phyloP scores from a whole-genome alignment of 2,113 vertebrate genomes.

The Polypterus bichir region DNA sequence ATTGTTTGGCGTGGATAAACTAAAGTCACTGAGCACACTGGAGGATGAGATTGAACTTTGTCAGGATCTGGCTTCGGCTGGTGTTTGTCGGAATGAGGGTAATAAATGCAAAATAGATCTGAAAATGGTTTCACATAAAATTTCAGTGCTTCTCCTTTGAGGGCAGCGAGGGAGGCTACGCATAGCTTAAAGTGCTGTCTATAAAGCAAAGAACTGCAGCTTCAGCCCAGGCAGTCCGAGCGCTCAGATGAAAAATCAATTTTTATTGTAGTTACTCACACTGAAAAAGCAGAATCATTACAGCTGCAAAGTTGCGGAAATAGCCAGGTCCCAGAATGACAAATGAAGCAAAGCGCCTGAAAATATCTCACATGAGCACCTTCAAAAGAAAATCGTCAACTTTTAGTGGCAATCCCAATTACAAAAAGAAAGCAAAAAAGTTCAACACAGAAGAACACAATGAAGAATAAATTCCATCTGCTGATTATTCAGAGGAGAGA shows the following conservation, averaged over 20 bases:
- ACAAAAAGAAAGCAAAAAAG: slow-evolving; percentile 13
- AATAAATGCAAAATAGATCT: slow-evolving; percentile 8
- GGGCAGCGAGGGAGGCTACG: neutral
- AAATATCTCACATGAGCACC: slow-evolving; percentile 39
- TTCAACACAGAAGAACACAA: no score
- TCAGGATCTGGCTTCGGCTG: neutral
- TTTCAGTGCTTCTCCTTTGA: slow-evolving; percentile 3
- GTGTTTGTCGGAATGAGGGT: slow-evolving; percentile 7
- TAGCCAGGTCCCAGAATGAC: slow-evolving; percentile 13
- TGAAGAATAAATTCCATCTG: no score
- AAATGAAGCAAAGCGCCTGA: slow-evolving; percentile 31
- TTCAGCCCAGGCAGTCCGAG: slow-evolving; percentile 1
- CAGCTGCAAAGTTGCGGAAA: slow-evolving; percentile 1
- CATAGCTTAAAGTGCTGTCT: slow-evolving; percentile 4
- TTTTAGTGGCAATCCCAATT: slow-evolving; percentile 33
- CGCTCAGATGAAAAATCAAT: slow-evolving; percentile 9
- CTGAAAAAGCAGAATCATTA: slow-evolving; percentile 9
- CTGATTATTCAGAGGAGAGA: no score
- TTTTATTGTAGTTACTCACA: slow-evolving; percentile 13
- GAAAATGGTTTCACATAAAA: slow-evolving; percentile 3
- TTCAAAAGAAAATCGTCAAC: slow-evolving; percentile 38
- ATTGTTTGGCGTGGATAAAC: slow-evolving; percentile 4
- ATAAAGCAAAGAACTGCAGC: slow-evolving; percentile 3
- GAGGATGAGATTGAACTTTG: slow-evolving; percentile 8
- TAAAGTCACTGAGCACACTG: neutral